Evolutionary conservation across 2,797 vertebrate species (phyloP), one percentile per base, ranked within the genome.

Genomic region (Coccyzus lansbergi): DNA sequence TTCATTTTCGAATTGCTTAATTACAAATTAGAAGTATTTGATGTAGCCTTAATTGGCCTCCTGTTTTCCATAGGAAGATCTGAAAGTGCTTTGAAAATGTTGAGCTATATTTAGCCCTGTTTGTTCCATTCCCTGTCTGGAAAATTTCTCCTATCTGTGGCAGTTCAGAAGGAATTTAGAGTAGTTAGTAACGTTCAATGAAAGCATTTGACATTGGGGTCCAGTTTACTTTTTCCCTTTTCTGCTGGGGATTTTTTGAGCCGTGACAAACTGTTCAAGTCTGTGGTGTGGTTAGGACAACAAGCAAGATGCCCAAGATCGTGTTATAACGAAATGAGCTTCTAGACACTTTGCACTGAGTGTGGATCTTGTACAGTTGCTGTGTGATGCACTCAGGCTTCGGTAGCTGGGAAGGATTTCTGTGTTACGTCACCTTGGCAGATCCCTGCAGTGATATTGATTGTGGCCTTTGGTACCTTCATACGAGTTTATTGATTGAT

Each of bases 1-100:
- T 92, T 83, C 22, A 58, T 79, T 92, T 96, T 86, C 71, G 16
- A 91, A 88, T 94, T 79, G 76, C 51, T 87, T 93, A 72, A 94
- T 95, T 94, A 93, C 55, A 63, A 89, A 91, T 70, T 52, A 12
- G 9, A 67, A 71, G 51, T 83, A 86, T 93, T 75, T 94, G 69
- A 76, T 86, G 63, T 69, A 86, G 51, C 79, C 56, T 83, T 89
- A 76, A 86, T 80, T 91, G 68, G 49, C 44, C 40, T n/a, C 21
- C 79, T 92, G 26, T 81, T 92, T 92, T 92, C 51, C 55, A 24
- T 89, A 59, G 55, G 69, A 94, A 65, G 62, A 86, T 53, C 42
- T 83, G 58, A 63, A 86, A 88, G 46, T 87, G 33, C 82, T 65
- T 83, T 91, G 68, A 81, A 92, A 92, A 59, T 81, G 44, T 1